Percentiles rank a stretch among this genome's conserved stretches.
phyloP scores from a whole-genome alignment of 2,888 invertebrate species.

The Nomada lathburiana region DNA sequence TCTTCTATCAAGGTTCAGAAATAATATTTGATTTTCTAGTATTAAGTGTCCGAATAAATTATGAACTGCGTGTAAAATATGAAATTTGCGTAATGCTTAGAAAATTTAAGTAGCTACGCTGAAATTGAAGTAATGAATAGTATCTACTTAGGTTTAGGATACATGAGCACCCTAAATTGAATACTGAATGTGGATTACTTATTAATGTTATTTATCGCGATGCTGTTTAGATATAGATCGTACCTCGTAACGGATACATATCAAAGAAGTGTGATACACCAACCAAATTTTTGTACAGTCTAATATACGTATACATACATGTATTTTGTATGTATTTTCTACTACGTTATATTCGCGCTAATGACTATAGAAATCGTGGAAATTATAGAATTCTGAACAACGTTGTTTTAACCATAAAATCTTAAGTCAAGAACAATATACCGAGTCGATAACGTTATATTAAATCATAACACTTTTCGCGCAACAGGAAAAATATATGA shows the following conservation, averaged over 20 bases:
- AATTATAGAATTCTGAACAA: background rate
- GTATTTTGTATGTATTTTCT: slow-evolving; percentile 6
- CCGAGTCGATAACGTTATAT: background rate
- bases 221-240: background rate
- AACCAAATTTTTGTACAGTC: slow-evolving; percentile 17
- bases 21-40: no score
- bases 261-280: slow-evolving; percentile 43
- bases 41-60: no score
- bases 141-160: background rate
- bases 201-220: background rate
- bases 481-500: no score
- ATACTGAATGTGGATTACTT: background rate
- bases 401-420: background rate
- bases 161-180: background rate
- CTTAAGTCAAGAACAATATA: background rate
- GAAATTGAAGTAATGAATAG: background rate
- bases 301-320: slow-evolving; percentile 6
- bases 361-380: background rate
- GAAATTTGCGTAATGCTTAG: no score
- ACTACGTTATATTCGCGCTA: background rate
- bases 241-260: slow-evolving; percentile 38
- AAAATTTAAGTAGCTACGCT: no score
- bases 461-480: no score
- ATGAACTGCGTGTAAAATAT: no score
- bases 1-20: background rate